phyloP scores from a whole-genome alignment of 2,113 vertebrate species.

The Bubo blakistoni region DNA sequence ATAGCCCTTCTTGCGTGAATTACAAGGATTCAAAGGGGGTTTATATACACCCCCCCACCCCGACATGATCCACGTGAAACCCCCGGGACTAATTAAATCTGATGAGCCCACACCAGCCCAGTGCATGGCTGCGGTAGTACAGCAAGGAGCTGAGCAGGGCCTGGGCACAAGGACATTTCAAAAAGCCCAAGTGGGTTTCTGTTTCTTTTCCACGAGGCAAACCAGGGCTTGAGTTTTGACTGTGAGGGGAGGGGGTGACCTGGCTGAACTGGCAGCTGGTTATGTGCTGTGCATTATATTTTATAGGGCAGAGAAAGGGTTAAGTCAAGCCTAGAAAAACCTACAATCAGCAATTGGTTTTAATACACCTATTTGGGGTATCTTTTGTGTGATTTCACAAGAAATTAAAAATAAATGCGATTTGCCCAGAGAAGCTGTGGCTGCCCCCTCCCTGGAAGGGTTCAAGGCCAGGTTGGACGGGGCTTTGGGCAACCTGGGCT shows the following conservation, averaged over 20 bases:
- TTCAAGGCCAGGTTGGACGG: accelerated
- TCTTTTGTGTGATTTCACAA: neutral
- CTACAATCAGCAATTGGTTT: neutral
- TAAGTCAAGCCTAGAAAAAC: neutral
- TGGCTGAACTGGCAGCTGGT: neutral
- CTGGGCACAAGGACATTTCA: accelerated
- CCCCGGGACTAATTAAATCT: neutral
- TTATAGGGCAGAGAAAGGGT: accelerated
- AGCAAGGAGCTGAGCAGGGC: neutral
- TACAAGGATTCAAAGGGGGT: neutral
- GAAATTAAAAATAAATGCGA: neutral
- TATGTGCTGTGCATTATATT: accelerated
- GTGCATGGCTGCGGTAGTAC: accelerated
- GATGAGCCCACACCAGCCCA: neutral
- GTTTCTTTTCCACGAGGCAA: neutral
- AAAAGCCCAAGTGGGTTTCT: neutral
- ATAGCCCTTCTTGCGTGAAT: accelerated
- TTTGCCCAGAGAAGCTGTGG: accelerated
- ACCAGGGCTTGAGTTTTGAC: accelerated
- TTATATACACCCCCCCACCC: too few species aligned
- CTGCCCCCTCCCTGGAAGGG: accelerated
- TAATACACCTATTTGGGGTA: neutral
- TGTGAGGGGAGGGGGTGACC: too few species aligned
- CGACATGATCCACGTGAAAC: accelerated
- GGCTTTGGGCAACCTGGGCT: neutral